Evolutionary conservation across 2,113 vertebrate genomes (phyloP), one percentile per base, ranked within the genome.

Genomic region (Ceratotherium simum): DNA sequence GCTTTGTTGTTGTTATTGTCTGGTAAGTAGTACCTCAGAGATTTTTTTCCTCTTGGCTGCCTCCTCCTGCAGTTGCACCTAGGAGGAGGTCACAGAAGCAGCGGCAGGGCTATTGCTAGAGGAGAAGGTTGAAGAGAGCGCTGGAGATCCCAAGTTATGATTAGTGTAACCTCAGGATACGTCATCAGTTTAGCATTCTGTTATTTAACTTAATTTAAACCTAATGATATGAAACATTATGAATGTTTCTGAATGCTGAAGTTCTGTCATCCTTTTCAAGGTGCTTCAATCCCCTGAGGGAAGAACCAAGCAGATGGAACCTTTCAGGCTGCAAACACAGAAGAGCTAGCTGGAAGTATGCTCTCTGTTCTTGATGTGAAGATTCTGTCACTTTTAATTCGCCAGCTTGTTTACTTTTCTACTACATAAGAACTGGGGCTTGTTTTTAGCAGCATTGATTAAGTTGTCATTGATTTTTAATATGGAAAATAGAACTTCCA

Each of bases 391-490:
- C 97, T 98, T 99, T 98, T 98, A 98, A 99, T 98, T 99, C 98
- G 97, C 98, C 90, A 96, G 95, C 98, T 99, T 98, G 97, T 99
- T 99, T 98, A 98, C 98, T 98, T 98, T 98, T 97, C 95, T 96
- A 92, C 98, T 98, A 98, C 93, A 98, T 91, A 99, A 98, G 98
- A 98, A 98, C 93, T 97, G 96, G 97, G 96, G 98, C 98, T 98
- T 98, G 98, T 98, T 99, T 98, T 98, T 98, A 98, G 98, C 98
- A 98, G 98, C 98, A 98, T 97, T 98, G 98, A 99, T 99, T 99
- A 99, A 98, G 98, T 97, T 99, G 99, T 98, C 98, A 98, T 98
- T 98, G 98, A 99, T 98, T 98, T 98, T 98, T 0, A 91, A 98
- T 98, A 98, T 97, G 98, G 97, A 97, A 98, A 99, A 98, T 98